Conservation (phyloP, 2,113 vertebrate genomes). For the Apaloderma vittatum region DNA sequence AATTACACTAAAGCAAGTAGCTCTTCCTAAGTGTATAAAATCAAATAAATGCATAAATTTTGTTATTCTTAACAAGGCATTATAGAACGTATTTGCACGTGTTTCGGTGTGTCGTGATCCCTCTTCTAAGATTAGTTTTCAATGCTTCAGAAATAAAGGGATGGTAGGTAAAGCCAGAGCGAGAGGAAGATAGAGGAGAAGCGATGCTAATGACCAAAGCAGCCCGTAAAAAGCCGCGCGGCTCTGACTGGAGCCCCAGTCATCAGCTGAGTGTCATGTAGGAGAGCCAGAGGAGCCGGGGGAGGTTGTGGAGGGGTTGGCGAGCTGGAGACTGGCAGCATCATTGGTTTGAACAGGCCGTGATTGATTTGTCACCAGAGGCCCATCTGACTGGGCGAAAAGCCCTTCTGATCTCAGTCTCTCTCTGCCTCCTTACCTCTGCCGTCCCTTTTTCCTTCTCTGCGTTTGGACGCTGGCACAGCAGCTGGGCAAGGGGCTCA, state of each 20-base stretch:
- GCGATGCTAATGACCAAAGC: constrained; percentile 68
- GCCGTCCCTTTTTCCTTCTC: constrained; percentile 29
- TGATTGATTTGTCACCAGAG: constrained; percentile 81
- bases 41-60: not conserved
- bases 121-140: not conserved
- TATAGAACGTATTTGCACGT: not conserved
- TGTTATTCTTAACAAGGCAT: not conserved
- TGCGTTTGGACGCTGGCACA: constrained; percentile 38
- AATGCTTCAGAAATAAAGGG: constrained; percentile 18
- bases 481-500: constrained; percentile 69
- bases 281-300: constrained; percentile 51
- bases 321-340: constrained; percentile 67
- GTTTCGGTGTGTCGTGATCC: not conserved
- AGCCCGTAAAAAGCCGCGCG: constrained; percentile 61
- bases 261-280: constrained; percentile 72
- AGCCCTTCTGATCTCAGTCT: constrained; percentile 64
- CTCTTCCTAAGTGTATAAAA: not conserved
- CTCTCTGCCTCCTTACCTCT: constrained; percentile 51
- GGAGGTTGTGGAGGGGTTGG: constrained; percentile 61
- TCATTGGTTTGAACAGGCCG: constrained; percentile 74
- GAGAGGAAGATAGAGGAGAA: not conserved
- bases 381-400: constrained; percentile 67
- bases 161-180: not conserved
- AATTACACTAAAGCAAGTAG: not conserved
- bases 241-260: constrained; percentile 63